A percentile compares a stretch with the other conserved stretches of the same genome.
Conservation (phyloP, 2,797 vertebrate genomes). For the Pseudocheirus occidentalis region DNA sequence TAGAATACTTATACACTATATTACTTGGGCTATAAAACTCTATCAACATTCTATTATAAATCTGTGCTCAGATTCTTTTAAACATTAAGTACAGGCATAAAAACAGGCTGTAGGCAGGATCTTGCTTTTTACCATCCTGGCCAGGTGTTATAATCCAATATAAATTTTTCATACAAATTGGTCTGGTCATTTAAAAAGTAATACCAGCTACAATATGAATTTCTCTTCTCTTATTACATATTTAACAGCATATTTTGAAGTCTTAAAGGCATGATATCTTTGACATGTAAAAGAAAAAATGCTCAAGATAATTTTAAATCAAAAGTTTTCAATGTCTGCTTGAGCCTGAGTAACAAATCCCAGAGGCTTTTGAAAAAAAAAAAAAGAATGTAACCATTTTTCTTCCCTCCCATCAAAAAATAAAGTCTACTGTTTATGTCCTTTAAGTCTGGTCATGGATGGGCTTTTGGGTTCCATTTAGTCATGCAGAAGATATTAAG, state of each 20-base stretch:
- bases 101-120: constrained; percentile 29
- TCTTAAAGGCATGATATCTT: neutral
- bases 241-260: constrained; percentile 29
- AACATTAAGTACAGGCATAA: neutral
- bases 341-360: constrained; percentile 30
- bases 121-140: neutral
- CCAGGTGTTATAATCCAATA: neutral
- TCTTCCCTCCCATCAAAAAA: neutral
- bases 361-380: neutral
- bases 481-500: neutral
- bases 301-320: constrained; percentile 13
- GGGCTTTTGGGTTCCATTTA: neutral
- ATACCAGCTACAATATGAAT: neutral
- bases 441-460: neutral
- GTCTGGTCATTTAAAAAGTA: neutral
- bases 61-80: constrained; percentile 27
- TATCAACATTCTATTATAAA: constrained; percentile 25
- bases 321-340: neutral
- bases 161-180: constrained; percentile 33
- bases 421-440: neutral
- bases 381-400: neutral
- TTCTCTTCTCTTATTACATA: neutral
- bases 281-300: constrained; percentile 1
- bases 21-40: constrained; percentile 14
- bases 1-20: neutral